Percentiles rank a stretch among this genome's conserved stretches.
phyloP scores from a whole-genome alignment of 1,140 invertebrate genomes.

The Hyles vespertilio region DNA sequence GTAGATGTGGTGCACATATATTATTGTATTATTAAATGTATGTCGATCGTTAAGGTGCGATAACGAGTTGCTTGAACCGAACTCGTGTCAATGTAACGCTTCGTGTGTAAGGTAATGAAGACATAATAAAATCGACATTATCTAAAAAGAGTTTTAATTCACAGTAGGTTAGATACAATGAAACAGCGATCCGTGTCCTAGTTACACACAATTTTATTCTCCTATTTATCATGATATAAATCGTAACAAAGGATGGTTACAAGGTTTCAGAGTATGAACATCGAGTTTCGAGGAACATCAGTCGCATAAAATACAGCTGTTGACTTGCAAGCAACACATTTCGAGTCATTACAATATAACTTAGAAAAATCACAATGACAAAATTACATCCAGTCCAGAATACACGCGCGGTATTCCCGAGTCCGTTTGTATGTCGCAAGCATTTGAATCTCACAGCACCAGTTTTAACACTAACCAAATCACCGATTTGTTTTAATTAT shows the following conservation, averaged over 20 bases:
- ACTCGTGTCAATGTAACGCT: too few relatives aligned
- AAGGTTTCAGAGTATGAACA: constrained; percentile 53
- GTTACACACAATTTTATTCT: constrained; percentile 72
- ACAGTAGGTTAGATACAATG: constrained; percentile 31
- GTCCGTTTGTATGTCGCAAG: constrained; percentile 54
- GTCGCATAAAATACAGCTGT: constrained; percentile 62
- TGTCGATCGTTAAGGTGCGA: too few relatives aligned
- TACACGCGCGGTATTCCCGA: constrained; percentile 46
- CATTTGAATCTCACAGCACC: constrained; percentile 70
- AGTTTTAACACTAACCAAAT: constrained; percentile 42
- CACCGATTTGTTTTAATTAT: constrained; percentile 20
- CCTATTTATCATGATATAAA: constrained; percentile 70
- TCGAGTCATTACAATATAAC: constrained; percentile 59
- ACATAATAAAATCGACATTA: constrained; percentile 7
- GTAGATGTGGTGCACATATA: constrained; percentile 27
- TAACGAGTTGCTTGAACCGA: too few relatives aligned
- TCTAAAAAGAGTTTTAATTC: constrained; percentile 13
- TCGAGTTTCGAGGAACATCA: constrained; percentile 73
- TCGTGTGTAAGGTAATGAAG: too few relatives aligned
- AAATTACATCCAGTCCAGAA: constrained; percentile 60
- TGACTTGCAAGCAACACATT: constrained; percentile 62
- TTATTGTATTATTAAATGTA: neutral
- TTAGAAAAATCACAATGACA: constrained; percentile 66
- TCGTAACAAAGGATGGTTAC: constrained; percentile 70
- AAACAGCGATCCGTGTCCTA: constrained; percentile 63